These are phyloP conservation scores for Protonemura montana DNA, from an alignment of 2,888 invertebrate species.

Conservation along the genomic window DNA sequence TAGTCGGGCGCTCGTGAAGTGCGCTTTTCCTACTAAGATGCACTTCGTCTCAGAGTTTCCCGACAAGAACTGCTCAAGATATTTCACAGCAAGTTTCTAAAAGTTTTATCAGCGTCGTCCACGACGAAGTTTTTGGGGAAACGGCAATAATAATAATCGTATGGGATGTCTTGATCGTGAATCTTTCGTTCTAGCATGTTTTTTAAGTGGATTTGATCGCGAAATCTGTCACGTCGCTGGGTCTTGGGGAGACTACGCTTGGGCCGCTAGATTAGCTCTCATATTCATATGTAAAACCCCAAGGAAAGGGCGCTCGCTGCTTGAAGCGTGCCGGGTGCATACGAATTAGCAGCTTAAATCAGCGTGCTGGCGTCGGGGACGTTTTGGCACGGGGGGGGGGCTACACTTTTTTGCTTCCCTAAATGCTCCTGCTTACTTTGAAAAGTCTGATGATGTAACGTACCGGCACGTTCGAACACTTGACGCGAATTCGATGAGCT, in stretches of 20 bases:
- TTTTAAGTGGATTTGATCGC: slow-evolving; percentile 34
- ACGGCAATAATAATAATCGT: not conserved
- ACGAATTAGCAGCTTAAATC: slow-evolving; percentile 15
- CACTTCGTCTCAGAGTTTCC: not conserved
- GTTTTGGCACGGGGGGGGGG: not conserved
- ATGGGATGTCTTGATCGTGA: slow-evolving; percentile 13
- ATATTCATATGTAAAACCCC: slow-evolving; percentile 35
- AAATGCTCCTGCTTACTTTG: not conserved
- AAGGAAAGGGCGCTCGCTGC: not conserved
- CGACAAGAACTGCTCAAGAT: not conserved
- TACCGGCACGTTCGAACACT: too few species aligned
- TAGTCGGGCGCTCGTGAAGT: not conserved
- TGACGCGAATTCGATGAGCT: too few species aligned
- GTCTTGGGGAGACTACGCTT: not conserved
- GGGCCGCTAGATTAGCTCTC: slow-evolving; percentile 18
- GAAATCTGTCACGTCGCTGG: not conserved
- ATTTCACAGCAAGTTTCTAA: not conserved
- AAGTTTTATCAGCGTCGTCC: not conserved
- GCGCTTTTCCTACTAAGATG: not conserved
- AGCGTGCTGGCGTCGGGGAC: not conserved
- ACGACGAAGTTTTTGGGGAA: not conserved
- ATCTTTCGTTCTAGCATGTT: not conserved
- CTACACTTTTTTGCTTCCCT: not conserved
- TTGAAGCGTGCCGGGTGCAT: not conserved
- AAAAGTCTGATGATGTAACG: not conserved